A percentile compares a stretch with the other conserved stretches of the same genome.
Evolutionary conservation across 2,888 invertebrate species (phyloP).

Genomic region (Tenthredo notha): DNA sequence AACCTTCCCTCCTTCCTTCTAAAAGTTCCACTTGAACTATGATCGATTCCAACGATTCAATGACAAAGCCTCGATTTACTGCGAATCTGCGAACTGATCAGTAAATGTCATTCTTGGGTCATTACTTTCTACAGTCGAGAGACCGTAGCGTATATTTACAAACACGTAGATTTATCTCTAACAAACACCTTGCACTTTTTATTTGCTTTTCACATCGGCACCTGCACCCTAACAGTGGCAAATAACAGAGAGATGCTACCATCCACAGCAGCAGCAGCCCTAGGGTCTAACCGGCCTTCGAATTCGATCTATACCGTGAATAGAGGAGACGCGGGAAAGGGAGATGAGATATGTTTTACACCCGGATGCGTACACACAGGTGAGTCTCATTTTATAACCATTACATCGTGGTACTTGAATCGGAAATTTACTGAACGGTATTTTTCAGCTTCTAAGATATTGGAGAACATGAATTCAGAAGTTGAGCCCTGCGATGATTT

Average conservation of each 20-base stretch:
- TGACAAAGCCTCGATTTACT: background rate
- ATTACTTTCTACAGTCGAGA: constrained; percentile 3
- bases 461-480: constrained; percentile 85
- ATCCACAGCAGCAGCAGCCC: constrained; percentile 74
- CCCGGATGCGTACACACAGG: constrained; percentile 91
- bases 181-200: constrained; percentile 13
- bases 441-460: constrained; percentile 83
- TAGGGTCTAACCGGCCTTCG: constrained; percentile 62
- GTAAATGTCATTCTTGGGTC: background rate
- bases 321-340: constrained; percentile 70
- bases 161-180: background rate
- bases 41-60: background rate
- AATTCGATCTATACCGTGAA: constrained; percentile 62
- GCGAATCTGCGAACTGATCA: background rate
- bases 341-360: constrained; percentile 83
- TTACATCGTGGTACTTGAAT: background rate
- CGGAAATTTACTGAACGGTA: background rate
- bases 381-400: constrained; percentile 70
- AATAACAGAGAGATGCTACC: constrained; percentile 72
- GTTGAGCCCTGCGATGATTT: constrained; percentile 92
- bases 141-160: background rate
- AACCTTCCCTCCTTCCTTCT: background rate
- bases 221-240: constrained; percentile 52
- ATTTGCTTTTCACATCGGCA: constrained; percentile 24
- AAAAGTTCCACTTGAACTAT: background rate